These are phyloP conservation scores for Dipodomys merriami DNA, from an alignment of 2,113 vertebrate species.

Conservation along the genomic window DNA sequence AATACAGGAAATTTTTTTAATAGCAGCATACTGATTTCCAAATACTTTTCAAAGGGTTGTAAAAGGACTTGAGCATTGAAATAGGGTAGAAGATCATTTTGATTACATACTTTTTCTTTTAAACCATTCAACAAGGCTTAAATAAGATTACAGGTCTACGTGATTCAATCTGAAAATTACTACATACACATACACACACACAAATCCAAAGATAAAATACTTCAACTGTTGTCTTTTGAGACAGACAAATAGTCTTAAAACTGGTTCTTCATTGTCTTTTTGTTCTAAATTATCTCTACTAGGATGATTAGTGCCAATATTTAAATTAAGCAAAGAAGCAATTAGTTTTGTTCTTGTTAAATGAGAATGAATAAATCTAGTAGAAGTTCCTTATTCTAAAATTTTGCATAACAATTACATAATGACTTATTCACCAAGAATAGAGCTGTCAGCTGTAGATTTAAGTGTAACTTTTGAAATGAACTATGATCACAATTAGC, in stretches of 20 bases:
- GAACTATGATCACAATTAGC: slow-evolving; percentile 44
- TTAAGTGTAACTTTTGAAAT: slow-evolving; percentile 66
- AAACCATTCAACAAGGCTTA: slow-evolving; percentile 69
- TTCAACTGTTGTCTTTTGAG: slow-evolving; percentile 79
- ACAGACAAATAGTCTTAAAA: slow-evolving; percentile 77
- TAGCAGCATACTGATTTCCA: slow-evolving; percentile 72
- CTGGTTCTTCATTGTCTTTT: slow-evolving; percentile 74
- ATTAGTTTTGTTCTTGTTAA: slow-evolving; percentile 83
- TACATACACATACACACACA: slow-evolving; percentile 75
- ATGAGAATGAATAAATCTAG: slow-evolving; percentile 75
- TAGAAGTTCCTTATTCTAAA: slow-evolving; percentile 65
- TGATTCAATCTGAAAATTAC: slow-evolving; percentile 81
- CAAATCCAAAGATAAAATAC: slow-evolving; percentile 66
- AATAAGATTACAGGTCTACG: slow-evolving; percentile 82
- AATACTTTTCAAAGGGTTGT: slow-evolving; percentile 77
- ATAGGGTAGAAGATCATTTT: slow-evolving; percentile 73
- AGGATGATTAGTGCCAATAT: slow-evolving; percentile 83
- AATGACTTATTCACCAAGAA: slow-evolving; percentile 69
- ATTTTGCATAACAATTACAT: slow-evolving; percentile 73
- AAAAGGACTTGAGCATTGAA: slow-evolving; percentile 71
- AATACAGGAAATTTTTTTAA: slow-evolving; percentile 63
- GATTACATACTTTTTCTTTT: slow-evolving; percentile 73
- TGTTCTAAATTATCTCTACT: slow-evolving; percentile 82
- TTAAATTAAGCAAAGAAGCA: slow-evolving; percentile 83
- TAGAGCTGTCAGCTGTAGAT: slow-evolving; percentile 67